phyloP scores from a whole-genome alignment of 2,888 invertebrate species.

The Lithophane socia region DNA sequence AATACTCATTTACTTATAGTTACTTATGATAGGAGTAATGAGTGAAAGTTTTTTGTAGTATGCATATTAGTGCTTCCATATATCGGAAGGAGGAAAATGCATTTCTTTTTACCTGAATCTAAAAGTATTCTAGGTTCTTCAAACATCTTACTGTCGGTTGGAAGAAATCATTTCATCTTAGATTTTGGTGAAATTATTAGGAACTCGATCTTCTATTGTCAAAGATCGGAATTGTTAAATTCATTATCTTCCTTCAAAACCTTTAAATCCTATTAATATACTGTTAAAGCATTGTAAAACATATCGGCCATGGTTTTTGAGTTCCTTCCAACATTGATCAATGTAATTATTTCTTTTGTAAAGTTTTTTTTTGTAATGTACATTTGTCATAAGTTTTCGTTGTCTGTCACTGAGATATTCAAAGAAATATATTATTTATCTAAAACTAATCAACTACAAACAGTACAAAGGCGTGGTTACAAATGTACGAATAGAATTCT shows the following conservation, averaged over 20 bases:
- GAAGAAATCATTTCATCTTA: neutral
- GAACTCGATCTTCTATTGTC: no score
- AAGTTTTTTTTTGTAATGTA: neutral
- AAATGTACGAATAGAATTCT: conserved; percentile 23
- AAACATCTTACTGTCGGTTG: no score
- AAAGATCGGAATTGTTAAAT: neutral
- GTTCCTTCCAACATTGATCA: conserved; percentile 9
- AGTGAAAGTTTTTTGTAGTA: conserved; percentile 35
- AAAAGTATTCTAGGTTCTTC: neutral
- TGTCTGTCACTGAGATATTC: conserved; percentile 18
- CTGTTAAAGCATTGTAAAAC: conserved; percentile 1
- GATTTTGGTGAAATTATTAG: no score
- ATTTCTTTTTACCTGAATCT: neutral
- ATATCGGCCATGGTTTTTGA: conserved; percentile 4
- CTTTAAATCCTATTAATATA: neutral
- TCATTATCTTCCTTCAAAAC: neutral
- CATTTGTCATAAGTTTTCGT: neutral
- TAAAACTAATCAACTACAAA: conserved; percentile 48
- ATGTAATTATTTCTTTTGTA: conserved; percentile 33
- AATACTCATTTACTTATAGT: conserved; percentile 29
- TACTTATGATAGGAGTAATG: conserved; percentile 26
- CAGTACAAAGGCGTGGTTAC: conserved; percentile 49
- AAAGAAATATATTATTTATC: conserved; percentile 43
- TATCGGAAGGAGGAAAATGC: neutral
- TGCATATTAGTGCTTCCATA: conserved; percentile 5